Conservation (phyloP, 2,888 invertebrate genomes). For the Machimus atricapillus region DNA sequence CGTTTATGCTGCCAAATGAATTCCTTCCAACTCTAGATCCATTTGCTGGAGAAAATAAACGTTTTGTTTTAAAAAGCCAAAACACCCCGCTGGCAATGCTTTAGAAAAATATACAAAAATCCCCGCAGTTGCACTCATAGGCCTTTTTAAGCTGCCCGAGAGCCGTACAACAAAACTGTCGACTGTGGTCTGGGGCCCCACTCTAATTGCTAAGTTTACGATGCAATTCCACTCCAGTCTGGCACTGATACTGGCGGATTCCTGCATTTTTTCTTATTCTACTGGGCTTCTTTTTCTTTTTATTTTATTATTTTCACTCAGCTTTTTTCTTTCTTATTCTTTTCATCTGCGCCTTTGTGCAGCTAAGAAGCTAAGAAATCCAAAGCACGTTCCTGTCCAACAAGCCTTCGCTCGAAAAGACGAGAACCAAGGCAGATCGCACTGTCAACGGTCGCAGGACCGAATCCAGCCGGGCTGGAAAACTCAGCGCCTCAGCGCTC, state of each 20-base stretch:
- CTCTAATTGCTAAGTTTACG: slow-evolving; percentile 25
- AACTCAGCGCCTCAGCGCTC: background rate
- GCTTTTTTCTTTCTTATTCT: background rate
- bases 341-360: background rate
- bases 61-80: background rate
- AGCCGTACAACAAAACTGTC: background rate
- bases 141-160: background rate
- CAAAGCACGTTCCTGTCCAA: background rate
- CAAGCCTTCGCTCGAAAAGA: background rate
- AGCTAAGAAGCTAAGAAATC: background rate
- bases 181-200: background rate
- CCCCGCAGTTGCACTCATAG: background rate
- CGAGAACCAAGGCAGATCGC: background rate
- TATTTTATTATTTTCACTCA: background rate
- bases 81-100: background rate
- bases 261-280: background rate
- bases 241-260: slow-evolving; percentile 26
- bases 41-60: background rate
- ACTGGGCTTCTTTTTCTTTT: background rate
- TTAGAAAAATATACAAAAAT: slow-evolving; percentile 10
- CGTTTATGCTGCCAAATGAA: background rate
- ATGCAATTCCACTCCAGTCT: slow-evolving; percentile 4
- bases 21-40: background rate
- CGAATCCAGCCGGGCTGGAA: background rate
- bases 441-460: background rate